phyloP scores from a whole-genome alignment of 1,140 invertebrate species.

The Solenopsis fugax region DNA sequence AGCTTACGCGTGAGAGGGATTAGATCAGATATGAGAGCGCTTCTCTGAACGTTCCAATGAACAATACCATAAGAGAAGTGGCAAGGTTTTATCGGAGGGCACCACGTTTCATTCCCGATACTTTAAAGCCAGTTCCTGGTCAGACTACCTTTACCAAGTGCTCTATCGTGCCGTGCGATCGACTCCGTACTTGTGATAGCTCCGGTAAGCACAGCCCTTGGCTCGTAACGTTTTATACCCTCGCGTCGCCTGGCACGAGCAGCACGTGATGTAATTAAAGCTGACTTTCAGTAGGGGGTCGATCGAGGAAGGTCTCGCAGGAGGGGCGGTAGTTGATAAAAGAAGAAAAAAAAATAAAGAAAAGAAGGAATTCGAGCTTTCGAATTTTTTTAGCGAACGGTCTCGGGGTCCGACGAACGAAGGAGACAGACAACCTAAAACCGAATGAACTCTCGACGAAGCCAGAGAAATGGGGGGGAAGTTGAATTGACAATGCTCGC shows the following conservation, averaged over 20 bases:
- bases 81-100: conserved; percentile 17
- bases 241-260: conserved; percentile 71
- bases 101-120: conserved; percentile 41
- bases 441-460: not conserved
- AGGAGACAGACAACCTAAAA: conserved; percentile 11
- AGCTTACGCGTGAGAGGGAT: not conserved
- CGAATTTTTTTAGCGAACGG: conserved; percentile 41
- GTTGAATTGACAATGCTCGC: conserved; percentile 80
- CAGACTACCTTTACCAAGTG: conserved; percentile 53
- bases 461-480: not conserved
- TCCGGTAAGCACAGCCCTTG: conserved; percentile 56
- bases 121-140: conserved; percentile 42
- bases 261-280: conserved; percentile 73
- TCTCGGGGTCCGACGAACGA: conserved; percentile 19
- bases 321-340: not conserved
- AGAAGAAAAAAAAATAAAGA: not conserved
- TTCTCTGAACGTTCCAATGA: conserved; percentile 35
- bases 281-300: conserved; percentile 64
- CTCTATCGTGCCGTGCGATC: conserved; percentile 62
- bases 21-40: not conserved
- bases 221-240: conserved; percentile 65
- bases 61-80: conserved; percentile 30
- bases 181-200: conserved; percentile 65
- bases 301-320: conserved; percentile 30
- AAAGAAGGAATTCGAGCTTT: conserved; percentile 1